Evolutionary conservation across 2,888 invertebrate genomes (phyloP).

Genomic region (Sympetrum striolatum): DNA sequence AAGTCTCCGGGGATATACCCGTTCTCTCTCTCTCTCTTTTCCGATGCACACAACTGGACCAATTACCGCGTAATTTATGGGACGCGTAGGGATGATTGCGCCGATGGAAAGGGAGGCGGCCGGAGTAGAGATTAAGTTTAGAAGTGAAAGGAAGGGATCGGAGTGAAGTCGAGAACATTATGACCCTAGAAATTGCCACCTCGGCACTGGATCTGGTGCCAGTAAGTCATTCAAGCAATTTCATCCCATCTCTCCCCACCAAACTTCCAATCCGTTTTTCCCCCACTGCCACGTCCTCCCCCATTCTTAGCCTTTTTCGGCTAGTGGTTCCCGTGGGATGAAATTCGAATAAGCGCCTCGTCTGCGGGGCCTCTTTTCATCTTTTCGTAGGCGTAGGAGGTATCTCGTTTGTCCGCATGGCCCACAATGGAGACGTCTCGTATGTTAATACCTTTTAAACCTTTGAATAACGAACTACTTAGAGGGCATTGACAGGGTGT

Average conservation of each 20-base stretch:
- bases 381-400: background rate
- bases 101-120: background rate
- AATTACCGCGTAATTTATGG: slow-evolving; percentile 33
- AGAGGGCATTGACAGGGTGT: background rate
- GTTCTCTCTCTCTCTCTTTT: background rate
- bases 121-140: background rate
- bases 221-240: background rate
- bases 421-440: background rate
- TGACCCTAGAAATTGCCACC: slow-evolving; percentile 31
- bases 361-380: background rate
- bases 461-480: background rate
- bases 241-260: background rate
- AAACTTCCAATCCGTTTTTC: background rate
- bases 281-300: background rate
- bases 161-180: slow-evolving; percentile 28
- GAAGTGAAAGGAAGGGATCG: background rate
- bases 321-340: background rate
- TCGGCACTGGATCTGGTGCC: background rate
- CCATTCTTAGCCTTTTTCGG: background rate
- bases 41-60: background rate
- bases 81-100: slow-evolving; percentile 8
- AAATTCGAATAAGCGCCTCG: background rate
- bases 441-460: background rate
- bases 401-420: background rate
- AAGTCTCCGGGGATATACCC: slow-evolving; percentile 20